phyloP scores from a whole-genome alignment of 2,888 invertebrate species.

The Diarsia dahlii region DNA sequence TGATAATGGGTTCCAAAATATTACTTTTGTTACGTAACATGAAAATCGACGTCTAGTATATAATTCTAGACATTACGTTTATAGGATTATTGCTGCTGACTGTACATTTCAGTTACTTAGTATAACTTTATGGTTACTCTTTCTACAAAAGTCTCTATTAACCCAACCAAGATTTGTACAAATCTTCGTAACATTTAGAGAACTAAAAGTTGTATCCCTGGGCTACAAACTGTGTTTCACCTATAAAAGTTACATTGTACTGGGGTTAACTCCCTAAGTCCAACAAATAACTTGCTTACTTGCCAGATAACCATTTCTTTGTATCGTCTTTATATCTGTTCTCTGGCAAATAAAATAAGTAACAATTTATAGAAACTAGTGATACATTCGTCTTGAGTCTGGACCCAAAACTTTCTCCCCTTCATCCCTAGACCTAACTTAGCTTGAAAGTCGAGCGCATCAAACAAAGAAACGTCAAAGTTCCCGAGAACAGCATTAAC shows the following conservation, averaged over 20 bases:
- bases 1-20: too few species aligned
- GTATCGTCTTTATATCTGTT: conserved; percentile 6
- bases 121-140: neutral
- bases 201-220: neutral
- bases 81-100: too few species aligned
- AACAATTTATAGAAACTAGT: conserved; percentile 2
- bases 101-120: too few species aligned
- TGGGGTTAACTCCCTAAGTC: neutral
- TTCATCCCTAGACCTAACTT: conserved; percentile 8
- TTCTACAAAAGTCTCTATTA: neutral
- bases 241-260: conserved; percentile 3
- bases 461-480: conserved; percentile 42
- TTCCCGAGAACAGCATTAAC: conserved; percentile 53
- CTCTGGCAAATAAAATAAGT: conserved; percentile 2
- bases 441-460: conserved; percentile 32
- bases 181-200: conserved; percentile 7
- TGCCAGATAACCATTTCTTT: conserved; percentile 7
- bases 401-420: conserved; percentile 2
- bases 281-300: neutral
- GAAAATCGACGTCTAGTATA: too few species aligned
- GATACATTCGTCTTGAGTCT: neutral
- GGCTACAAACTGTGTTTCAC: conserved; percentile 8
- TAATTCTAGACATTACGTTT: too few species aligned
- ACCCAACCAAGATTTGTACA: neutral
- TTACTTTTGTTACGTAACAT: too few species aligned